Base-by-base conservation (phyloP, 1,140 invertebrate species). In the Drosophila dunni region DNA sequence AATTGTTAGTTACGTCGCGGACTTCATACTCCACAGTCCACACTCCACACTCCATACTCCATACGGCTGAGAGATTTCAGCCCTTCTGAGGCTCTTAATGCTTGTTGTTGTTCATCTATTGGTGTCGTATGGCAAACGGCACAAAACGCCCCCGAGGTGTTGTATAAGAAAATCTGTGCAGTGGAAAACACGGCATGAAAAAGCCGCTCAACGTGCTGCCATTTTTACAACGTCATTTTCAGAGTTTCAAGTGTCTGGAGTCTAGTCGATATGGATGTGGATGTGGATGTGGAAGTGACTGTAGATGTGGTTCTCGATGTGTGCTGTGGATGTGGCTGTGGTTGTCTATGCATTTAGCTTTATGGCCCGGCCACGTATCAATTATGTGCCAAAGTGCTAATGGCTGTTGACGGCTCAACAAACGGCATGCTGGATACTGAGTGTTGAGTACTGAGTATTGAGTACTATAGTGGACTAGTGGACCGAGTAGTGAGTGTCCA, bases 341-440 rank as follows among this genome's bases (percentile, higher is more conserved):
- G 82, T 70, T 82, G 79, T 88, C 82, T 85, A 82, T 85, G 77
- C 77, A 78, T 83, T 89, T 84, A 83, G 67, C 84, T 89, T 86
- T 89, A 89, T 86, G 84, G 84, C 76, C 70, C 67, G 64, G 72
- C 84, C 84, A 88, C 83, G 83, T 91, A 91, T 91, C 88, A 88
- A 91, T 91, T 91, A 91, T 90, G 89, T 91, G 88, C 89, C 88
- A 91, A 91, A 91, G 88, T 91, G 88, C 84, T 91, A 91, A 91
- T 91, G 88, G 89, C 76, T 91, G 89, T 91, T 91, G 81, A 91
- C 88, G 84, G 83, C 80, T 89, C 57, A 63, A 76, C 61, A 66
- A 75, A 71, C 67, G 60, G 53, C 20, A 38, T 46, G 56, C 36
- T 33, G 61, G 17, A 50, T 17, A 64, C 17, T 64, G 64, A 61